phyloP scores from a whole-genome alignment of 2,888 invertebrate genomes.

The Eupithecia abbreviata region DNA sequence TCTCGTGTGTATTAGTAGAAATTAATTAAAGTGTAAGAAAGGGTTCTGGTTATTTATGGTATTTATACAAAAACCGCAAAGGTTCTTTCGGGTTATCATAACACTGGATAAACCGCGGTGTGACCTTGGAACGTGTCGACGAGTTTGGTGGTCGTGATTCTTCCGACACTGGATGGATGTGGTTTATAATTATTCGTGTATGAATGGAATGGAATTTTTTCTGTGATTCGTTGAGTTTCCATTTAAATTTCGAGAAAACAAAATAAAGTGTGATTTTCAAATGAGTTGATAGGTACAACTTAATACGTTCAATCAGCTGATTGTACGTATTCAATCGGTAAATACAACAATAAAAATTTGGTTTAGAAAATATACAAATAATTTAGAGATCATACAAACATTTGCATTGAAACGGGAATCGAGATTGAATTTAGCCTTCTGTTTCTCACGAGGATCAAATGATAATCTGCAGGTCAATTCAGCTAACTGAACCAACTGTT shows the following conservation, averaged over 20 bases:
- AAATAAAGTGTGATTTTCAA: too few relatives aligned
- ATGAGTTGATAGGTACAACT: too few relatives aligned
- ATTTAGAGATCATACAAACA: too few relatives aligned
- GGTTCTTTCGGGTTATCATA: background rate
- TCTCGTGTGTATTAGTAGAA: slow-evolving; percentile 14
- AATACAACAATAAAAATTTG: too few relatives aligned
- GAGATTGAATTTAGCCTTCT: too few relatives aligned
- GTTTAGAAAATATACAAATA: too few relatives aligned
- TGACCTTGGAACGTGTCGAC: background rate
- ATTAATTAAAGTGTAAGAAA: slow-evolving; percentile 16
- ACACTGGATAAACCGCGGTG: background rate
- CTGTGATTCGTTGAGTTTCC: background rate
- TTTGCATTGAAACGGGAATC: too few relatives aligned
- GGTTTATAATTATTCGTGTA: background rate
- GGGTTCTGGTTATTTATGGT: background rate
- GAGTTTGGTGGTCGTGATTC: background rate
- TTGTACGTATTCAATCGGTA: too few relatives aligned
- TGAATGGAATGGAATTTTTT: background rate
- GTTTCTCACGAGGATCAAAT: too few relatives aligned
- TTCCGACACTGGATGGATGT: background rate
- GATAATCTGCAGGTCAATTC: too few relatives aligned
- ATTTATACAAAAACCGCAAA: background rate
- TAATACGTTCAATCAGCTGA: too few relatives aligned
- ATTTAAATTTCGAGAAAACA: background rate
- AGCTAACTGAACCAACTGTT: too few relatives aligned